These are phyloP conservation scores for Trichomycterus rosablanca DNA, from an alignment of 2,113 vertebrate species.

Conservation along the genomic window DNA sequence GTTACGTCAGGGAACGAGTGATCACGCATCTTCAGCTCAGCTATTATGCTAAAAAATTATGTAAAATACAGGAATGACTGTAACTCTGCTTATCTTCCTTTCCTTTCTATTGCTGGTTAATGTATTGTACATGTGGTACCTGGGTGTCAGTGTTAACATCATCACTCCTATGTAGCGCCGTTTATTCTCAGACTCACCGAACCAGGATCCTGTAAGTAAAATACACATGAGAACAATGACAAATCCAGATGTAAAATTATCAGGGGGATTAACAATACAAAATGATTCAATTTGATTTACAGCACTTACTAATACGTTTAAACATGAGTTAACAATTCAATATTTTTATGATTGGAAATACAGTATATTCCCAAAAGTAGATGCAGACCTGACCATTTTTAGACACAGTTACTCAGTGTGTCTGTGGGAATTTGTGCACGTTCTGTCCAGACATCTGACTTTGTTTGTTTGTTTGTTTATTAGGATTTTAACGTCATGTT, in stretches of 20 bases:
- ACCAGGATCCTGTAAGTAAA: constrained; percentile 70
- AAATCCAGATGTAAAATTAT: background rate
- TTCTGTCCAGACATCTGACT: too few relatives aligned
- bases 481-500: too few relatives aligned
- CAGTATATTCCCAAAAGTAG: too few relatives aligned
- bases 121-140: constrained; percentile 76
- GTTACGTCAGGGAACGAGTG: constrained; percentile 80
- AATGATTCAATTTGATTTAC: too few relatives aligned
- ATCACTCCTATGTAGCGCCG: constrained; percentile 90
- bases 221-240: background rate
- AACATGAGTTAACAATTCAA: too few relatives aligned
- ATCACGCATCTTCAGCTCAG: constrained; percentile 83
- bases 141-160: constrained; percentile 90
- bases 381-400: too few relatives aligned
- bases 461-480: too few relatives aligned
- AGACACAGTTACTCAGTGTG: too few relatives aligned
- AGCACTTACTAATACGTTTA: too few relatives aligned
- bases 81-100: background rate
- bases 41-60: constrained; percentile 75
- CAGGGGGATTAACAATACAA: too few relatives aligned
- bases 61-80: background rate
- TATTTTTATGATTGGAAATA: too few relatives aligned
- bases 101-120: background rate
- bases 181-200: constrained; percentile 64
- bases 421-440: too few relatives aligned